Conservation (phyloP, 1,140 invertebrate genomes). For the Linepithema humile region DNA sequence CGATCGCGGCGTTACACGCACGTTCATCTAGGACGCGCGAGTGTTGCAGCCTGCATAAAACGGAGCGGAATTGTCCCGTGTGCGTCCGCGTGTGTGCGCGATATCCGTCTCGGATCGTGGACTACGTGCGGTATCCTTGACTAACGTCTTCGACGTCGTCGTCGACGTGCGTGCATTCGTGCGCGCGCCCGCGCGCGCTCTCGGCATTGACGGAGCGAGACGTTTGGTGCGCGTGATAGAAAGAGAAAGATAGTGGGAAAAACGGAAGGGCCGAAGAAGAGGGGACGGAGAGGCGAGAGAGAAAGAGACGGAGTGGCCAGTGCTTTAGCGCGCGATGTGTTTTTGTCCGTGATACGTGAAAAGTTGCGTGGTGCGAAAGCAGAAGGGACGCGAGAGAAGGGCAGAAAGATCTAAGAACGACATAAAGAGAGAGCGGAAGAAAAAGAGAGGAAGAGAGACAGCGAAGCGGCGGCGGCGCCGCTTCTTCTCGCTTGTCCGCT, state of each 20-base stretch:
- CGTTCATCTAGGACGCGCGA: slow-evolving; percentile 22
- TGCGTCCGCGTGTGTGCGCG: neutral
- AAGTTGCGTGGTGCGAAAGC: slow-evolving; percentile 53
- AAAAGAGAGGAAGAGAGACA: slow-evolving; percentile 16
- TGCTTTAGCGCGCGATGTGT: slow-evolving; percentile 43
- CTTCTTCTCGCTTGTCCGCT: slow-evolving; percentile 42
- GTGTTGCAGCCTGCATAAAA: neutral
- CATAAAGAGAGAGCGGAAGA: slow-evolving; percentile 17
- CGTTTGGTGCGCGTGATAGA: slow-evolving; percentile 23
- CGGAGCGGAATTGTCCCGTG: neutral
- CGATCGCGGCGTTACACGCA: slow-evolving; percentile 40
- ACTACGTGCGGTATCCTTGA: neutral
- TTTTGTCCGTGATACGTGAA: slow-evolving; percentile 54
- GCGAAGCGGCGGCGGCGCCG: slow-evolving; percentile 32
- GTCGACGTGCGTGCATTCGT: slow-evolving; percentile 47
- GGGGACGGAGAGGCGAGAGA: too few relatives aligned
- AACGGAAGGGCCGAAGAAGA: neutral
- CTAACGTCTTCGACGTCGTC: slow-evolving; percentile 5
- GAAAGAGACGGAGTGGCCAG: slow-evolving; percentile 13
- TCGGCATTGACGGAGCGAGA: slow-evolving; percentile 48
- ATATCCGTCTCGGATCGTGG: neutral
- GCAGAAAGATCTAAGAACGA: neutral
- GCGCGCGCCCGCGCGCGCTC: slow-evolving; percentile 52
- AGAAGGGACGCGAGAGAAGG: neutral
- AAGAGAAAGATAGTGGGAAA: slow-evolving; percentile 1